These are phyloP conservation scores for Arvicanthis niloticus DNA, from an alignment of 2,113 vertebrate genomes.

Conservation along the genomic window DNA sequence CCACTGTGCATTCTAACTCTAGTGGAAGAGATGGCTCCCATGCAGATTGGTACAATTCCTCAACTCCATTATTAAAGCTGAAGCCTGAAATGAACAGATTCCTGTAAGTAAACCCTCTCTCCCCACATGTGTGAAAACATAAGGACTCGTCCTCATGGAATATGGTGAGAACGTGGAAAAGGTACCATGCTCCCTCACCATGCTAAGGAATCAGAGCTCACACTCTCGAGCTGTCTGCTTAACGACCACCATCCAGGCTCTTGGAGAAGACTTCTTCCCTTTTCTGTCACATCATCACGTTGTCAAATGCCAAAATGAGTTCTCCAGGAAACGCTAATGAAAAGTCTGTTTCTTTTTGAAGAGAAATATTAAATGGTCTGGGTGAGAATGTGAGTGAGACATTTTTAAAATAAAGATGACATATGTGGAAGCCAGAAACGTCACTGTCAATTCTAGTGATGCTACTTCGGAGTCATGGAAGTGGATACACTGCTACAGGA, in stretches of 20 bases:
- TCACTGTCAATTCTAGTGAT: background rate
- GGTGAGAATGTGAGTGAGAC: conserved; percentile 18
- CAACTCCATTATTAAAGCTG: background rate
- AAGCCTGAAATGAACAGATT: background rate
- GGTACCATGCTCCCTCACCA: background rate
- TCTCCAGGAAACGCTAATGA: conserved; percentile 39
- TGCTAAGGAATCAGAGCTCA: background rate
- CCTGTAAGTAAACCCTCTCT: background rate
- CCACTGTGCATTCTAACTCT: background rate
- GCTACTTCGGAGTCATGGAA: background rate
- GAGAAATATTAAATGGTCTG: conserved; percentile 10
- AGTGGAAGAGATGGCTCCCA: background rate
- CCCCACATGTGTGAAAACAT: background rate
- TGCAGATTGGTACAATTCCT: background rate
- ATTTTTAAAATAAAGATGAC: conserved; percentile 47
- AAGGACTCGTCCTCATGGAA: background rate
- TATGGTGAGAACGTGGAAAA: background rate
- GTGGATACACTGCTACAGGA: background rate
- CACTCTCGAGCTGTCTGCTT: background rate
- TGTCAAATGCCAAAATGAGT: conserved; percentile 22
- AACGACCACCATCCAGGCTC: background rate
- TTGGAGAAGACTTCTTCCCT: background rate
- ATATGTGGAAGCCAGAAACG: conserved; percentile 46
- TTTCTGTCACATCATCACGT: conserved; percentile 61
- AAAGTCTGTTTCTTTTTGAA: conserved; percentile 57